Conservation (phyloP, 2,797 vertebrate species). For the Fistularia tabacaria region DNA sequence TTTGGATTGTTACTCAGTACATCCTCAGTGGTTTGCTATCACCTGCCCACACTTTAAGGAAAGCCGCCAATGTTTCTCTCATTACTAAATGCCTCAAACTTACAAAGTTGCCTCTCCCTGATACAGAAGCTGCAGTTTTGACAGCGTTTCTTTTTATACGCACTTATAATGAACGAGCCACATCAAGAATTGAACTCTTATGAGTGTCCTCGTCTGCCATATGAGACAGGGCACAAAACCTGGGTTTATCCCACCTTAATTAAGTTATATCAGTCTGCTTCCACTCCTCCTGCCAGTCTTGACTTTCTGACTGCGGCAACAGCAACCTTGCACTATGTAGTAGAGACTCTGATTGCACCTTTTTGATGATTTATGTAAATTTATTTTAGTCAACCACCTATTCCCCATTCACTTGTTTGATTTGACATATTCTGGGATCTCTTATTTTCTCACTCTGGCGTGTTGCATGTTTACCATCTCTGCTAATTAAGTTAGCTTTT, state of each 20-base stretch:
- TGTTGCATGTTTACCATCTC: too few relatives aligned
- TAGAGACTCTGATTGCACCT: too few relatives aligned
- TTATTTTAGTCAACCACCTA: too few relatives aligned
- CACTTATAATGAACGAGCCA: not conserved
- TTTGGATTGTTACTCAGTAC: conserved; percentile 3
- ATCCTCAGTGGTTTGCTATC: conserved; percentile 2
- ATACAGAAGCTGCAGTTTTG: conserved; percentile 4
- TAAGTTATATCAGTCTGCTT: conserved; percentile 28
- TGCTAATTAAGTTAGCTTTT: too few relatives aligned
- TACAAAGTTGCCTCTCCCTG: not conserved
- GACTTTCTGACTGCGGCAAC: conserved; percentile 13
- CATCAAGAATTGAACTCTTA: conserved; percentile 20
- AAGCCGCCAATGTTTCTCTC: not conserved
- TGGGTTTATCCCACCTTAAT: conserved; percentile 37
- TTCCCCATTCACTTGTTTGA: too few relatives aligned
- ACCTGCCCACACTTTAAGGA: conserved; percentile 5
- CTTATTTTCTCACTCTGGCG: too few relatives aligned
- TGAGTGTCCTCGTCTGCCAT: conserved; percentile 22
- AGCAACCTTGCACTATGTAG: conserved; percentile 1
- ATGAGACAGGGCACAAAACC: conserved; percentile 34
- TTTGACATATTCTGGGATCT: too few relatives aligned
- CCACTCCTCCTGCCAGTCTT: conserved; percentile 18
- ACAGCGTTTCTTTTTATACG: not conserved
- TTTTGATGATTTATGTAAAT: too few relatives aligned
- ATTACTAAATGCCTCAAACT: not conserved